phyloP scores from a whole-genome alignment of 2,797 vertebrate species.

The Myotis myotis region DNA sequence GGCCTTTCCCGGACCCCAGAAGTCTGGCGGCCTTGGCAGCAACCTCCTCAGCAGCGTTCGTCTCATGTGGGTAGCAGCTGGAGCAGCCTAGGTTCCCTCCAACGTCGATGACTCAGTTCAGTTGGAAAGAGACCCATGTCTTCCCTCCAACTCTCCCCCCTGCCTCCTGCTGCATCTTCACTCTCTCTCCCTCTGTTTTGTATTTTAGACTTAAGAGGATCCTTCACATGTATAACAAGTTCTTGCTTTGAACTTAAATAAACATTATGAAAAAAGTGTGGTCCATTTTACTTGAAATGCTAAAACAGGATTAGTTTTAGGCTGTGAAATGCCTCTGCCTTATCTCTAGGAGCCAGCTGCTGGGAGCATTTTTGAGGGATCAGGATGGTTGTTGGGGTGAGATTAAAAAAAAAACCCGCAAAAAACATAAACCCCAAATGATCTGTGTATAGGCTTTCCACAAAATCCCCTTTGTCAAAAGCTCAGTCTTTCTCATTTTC shows the following conservation, averaged over 20 bases:
- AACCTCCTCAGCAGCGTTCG: not conserved
- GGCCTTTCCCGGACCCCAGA: not conserved
- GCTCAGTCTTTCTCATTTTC: slow-evolving; percentile 42
- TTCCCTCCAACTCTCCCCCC: not conserved
- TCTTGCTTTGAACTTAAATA: slow-evolving; percentile 89
- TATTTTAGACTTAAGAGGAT: slow-evolving; percentile 86
- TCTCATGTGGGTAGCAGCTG: not conserved
- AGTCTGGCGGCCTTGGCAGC: not conserved
- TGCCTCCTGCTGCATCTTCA: not conserved
- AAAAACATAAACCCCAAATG: slow-evolving; percentile 35
- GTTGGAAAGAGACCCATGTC: not conserved
- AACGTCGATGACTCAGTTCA: not conserved
- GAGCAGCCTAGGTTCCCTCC: not conserved
- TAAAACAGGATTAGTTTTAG: slow-evolving; percentile 90
- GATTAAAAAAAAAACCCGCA: not conserved
- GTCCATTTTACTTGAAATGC: slow-evolving; percentile 85
- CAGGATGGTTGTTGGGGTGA: slow-evolving; percentile 41
- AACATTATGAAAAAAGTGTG: slow-evolving; percentile 76
- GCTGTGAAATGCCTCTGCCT: slow-evolving; percentile 88
- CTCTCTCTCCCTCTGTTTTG: slow-evolving; percentile 72
- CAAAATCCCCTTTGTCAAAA: slow-evolving; percentile 50
- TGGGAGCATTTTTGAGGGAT: slow-evolving; percentile 84
- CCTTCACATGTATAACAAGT: slow-evolving; percentile 84
- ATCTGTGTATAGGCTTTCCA: slow-evolving; percentile 29
- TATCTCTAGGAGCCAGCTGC: slow-evolving; percentile 88